Conservation (phyloP, 2,113 vertebrate species). For the Xenus cinereus region DNA sequence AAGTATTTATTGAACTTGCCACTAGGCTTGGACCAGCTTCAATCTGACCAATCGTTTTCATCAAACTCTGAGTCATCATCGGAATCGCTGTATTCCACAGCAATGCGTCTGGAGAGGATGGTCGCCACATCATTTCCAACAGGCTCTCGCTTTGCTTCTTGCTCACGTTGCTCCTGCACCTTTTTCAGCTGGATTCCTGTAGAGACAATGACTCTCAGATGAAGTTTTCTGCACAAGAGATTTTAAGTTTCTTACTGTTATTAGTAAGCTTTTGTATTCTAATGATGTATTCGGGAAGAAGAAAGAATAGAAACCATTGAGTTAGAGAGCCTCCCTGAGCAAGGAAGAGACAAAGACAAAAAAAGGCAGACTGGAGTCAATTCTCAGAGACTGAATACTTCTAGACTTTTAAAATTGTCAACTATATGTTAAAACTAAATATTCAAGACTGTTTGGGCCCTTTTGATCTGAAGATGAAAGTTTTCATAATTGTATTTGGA, state of each 20-base stretch:
- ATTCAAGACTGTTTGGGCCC: background rate
- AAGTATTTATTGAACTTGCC: background rate
- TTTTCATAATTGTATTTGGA: background rate
- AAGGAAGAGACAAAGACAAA: background rate
- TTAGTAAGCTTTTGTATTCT: background rate
- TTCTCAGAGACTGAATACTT: background rate
- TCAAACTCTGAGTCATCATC: conserved; percentile 96
- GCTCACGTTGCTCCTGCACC: conserved; percentile 97
- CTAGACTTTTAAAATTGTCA: background rate
- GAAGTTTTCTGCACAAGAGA: background rate
- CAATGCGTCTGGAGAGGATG: conserved; percentile 93
- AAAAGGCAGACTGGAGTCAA: background rate
- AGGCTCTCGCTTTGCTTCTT: conserved; percentile 91
- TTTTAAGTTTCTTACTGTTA: background rate
- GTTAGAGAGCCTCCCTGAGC: background rate
- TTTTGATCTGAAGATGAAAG: background rate
- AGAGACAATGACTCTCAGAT: background rate
- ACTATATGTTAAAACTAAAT: background rate
- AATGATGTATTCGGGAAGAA: background rate
- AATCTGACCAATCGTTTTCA: conserved; percentile 98
- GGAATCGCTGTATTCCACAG: conserved; percentile 95
- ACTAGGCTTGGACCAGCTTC: background rate
- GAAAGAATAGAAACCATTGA: background rate
- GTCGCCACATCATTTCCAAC: conserved; percentile 96
- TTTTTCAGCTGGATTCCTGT: conserved; percentile 97